Percentiles rank a stretch among this genome's conserved stretches.
Conservation (phyloP, 2,888 invertebrate genomes). For the Adineta ricciae region DNA sequence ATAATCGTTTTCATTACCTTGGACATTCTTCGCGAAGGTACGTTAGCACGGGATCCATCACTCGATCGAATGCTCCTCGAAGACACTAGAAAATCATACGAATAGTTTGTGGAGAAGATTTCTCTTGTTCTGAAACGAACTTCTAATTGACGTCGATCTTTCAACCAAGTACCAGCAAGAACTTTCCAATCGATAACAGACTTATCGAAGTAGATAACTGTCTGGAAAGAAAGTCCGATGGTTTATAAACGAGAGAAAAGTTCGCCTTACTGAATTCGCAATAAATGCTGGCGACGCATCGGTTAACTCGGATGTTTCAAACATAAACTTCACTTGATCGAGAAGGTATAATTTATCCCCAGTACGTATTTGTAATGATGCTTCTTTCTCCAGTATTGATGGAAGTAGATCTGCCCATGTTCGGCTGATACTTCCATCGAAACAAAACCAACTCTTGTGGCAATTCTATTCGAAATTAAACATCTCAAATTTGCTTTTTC, state of each 20-base stretch:
- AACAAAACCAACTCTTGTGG: slow-evolving; percentile 30
- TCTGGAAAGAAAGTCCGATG: slow-evolving; percentile 38
- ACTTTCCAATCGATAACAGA: slow-evolving; percentile 49
- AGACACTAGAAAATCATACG: slow-evolving; percentile 46
- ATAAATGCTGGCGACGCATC: slow-evolving; percentile 45
- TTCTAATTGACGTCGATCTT: slow-evolving; percentile 44
- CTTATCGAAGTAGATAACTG: slow-evolving; percentile 46
- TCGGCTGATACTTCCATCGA: slow-evolving; percentile 27
- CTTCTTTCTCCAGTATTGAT: slow-evolving; percentile 29
- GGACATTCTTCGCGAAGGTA: slow-evolving; percentile 37
- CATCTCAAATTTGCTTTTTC: too few relatives aligned
- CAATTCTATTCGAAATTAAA: slow-evolving; percentile 19
- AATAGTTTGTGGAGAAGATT: too few relatives aligned
- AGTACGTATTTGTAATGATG: slow-evolving; percentile 42
- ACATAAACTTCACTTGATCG: slow-evolving; percentile 46
- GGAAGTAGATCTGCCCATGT: slow-evolving; percentile 25
- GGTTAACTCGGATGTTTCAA: slow-evolving; percentile 46
- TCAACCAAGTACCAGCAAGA: slow-evolving; percentile 47
- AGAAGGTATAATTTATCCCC: slow-evolving; percentile 47
- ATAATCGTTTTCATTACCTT: not conserved
- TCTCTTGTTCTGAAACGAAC: too few relatives aligned
- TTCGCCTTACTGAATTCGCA: slow-evolving; percentile 42
- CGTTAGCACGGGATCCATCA: slow-evolving; percentile 45
- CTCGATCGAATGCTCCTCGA: slow-evolving; percentile 48
- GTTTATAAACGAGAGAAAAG: not conserved